Conservation (phyloP, 2,888 invertebrate species). For the Eupeodes latifasciatus region DNA sequence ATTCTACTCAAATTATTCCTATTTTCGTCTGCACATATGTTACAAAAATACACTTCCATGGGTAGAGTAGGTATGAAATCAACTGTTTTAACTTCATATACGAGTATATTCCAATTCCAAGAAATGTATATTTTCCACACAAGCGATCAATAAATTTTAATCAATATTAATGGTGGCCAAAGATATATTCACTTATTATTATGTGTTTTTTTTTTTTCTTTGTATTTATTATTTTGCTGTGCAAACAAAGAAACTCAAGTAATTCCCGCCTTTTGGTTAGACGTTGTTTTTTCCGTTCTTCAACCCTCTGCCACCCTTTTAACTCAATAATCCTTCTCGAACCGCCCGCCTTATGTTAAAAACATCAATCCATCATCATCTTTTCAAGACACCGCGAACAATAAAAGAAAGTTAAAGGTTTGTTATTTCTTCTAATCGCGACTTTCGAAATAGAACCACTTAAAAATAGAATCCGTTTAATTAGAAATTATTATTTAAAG, state of each 20-base stretch:
- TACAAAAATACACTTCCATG: slow-evolving; percentile 38
- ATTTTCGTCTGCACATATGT: slow-evolving; percentile 39
- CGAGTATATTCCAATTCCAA: not conserved
- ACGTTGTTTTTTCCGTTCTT: not conserved
- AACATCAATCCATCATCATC: not conserved
- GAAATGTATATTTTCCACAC: slow-evolving; percentile 36
- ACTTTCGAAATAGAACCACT: slow-evolving; percentile 1
- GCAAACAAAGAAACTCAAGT: slow-evolving; percentile 23
- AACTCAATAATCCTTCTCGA: not conserved
- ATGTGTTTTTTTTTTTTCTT: not conserved
- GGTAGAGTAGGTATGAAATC: not conserved
- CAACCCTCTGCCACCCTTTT: slow-evolving; percentile 4
- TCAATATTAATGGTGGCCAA: slow-evolving; percentile 61
- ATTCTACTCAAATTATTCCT: not conserved
- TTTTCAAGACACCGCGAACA: slow-evolving; percentile 2
- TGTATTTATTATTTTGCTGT: slow-evolving; percentile 4
- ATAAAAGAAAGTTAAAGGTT: not conserved
- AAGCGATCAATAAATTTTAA: slow-evolving; percentile 64
- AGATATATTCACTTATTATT: slow-evolving; percentile 10
- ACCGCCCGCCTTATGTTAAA: slow-evolving; percentile 13
- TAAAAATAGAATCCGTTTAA: slow-evolving; percentile 45
- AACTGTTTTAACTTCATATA: not conserved
- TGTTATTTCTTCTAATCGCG: slow-evolving; percentile 15
- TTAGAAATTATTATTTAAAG: slow-evolving; percentile 3
- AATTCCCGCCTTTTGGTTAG: slow-evolving; percentile 32